Percentiles rank a stretch among this genome's conserved stretches.
phyloP scores from a whole-genome alignment of 2,113 vertebrate species.

The Garra rufa region DNA sequence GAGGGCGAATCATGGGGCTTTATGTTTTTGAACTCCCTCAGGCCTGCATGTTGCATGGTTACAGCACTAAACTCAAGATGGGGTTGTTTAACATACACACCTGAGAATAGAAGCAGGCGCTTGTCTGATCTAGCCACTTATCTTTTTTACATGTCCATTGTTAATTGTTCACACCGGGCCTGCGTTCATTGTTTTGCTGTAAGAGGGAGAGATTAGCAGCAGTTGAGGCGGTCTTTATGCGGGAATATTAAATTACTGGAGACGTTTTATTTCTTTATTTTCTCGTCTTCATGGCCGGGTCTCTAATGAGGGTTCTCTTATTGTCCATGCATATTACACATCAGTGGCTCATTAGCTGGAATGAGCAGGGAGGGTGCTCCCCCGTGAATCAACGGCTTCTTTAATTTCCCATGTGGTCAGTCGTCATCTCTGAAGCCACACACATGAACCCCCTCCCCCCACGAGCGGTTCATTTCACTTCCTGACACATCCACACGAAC shows the following conservation, averaged over 20 bases:
- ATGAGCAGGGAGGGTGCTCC: constrained; percentile 76
- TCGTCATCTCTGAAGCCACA: constrained; percentile 67
- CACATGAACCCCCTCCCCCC: constrained; percentile 18
- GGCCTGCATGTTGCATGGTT: constrained; percentile 37
- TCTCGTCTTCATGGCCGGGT: constrained; percentile 74
- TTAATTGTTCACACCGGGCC: constrained; percentile 30
- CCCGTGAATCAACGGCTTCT: constrained; percentile 75
- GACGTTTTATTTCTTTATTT: constrained; percentile 75
- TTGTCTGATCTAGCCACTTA: constrained; percentile 47
- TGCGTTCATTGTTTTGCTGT: constrained; percentile 48
- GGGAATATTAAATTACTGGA: constrained; percentile 77
- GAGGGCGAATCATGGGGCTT: not conserved
- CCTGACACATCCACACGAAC: constrained; percentile 27
- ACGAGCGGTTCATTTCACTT: constrained; percentile 20
- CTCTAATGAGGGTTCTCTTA: constrained; percentile 80
- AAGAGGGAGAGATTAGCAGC: constrained; percentile 54
- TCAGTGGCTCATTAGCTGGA: constrained; percentile 82
- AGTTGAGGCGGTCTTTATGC: constrained; percentile 73
- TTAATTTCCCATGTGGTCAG: constrained; percentile 80
- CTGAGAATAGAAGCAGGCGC: constrained; percentile 40
- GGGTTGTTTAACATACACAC: constrained; percentile 36
- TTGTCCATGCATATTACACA: constrained; percentile 79
- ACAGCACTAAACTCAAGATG: constrained; percentile 37
- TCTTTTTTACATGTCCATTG: constrained; percentile 31
- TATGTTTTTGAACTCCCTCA: constrained; percentile 13